Evolutionary conservation across 2,888 invertebrate genomes (phyloP), one percentile per base, ranked within the genome.

Genomic region (Apotomis capreana): DNA sequence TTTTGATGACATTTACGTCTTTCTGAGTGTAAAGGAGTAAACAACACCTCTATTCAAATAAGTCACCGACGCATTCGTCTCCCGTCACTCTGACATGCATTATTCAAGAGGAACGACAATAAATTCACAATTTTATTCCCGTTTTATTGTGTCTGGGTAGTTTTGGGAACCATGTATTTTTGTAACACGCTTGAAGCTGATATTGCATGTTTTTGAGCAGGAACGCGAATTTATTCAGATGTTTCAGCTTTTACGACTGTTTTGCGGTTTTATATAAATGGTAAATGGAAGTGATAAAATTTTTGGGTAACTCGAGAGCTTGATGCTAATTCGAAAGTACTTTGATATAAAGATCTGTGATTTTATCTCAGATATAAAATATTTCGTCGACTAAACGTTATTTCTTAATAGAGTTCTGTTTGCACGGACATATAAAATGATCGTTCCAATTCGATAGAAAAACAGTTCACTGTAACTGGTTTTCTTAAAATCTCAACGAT

Each of bases 91-190:
- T n/a, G 40, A n/a, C 13, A 67, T 71, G 70, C 70, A 71, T 71
- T 71, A 71, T 71, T 71, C 70, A 71, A 67, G 4, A 51, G 55
- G 46, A n/a, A 67, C 46, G 70, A 67, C 70, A 71, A 55, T 71
- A 71, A 71, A 71, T 71, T 71, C 49, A 44, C 67, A 71, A 67
- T 71, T 71, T 71, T 67, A 71, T 71, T 67, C 57, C 40, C 70
- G 61, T 57, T 71, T 67, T 71, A 71, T 71, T 67, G 65, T 67
- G 67, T 51, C 67, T 10, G 67, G 49, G 61, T 71, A 61, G 61
- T 71, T 67, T 61, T 46, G 60, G 52, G 40, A 36, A 13, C 44
- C 70, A 40, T 55, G 49, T 70, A 60, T 70, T 49, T 55, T 54
- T 65, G 15, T 51, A 36, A 61, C 49, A 15, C 46, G 59, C 26